Evolutionary conservation across 2,797 vertebrate species (phyloP).

Genomic region (Fistularia commersonii): DNA sequence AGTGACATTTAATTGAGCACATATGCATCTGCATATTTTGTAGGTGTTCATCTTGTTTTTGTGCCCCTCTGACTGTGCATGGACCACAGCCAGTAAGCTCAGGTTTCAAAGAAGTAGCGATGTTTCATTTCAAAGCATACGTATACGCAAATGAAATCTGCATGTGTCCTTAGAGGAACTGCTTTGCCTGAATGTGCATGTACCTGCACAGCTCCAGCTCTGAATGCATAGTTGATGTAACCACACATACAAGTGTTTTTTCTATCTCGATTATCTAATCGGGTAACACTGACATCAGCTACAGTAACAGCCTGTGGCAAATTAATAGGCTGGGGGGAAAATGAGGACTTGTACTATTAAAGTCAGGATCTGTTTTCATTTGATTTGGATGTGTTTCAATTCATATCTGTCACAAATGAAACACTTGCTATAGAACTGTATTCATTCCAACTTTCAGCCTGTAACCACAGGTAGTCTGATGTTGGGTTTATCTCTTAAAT

Average conservation of each 20-base stretch:
- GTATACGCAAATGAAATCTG: too few relatives aligned
- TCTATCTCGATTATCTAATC: slow-evolving; percentile 25
- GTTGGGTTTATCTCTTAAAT: too few relatives aligned
- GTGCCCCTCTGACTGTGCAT: slow-evolving; percentile 9
- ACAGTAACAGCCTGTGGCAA: slow-evolving; percentile 33
- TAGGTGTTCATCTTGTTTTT: slow-evolving; percentile 27
- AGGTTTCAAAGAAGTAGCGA: not conserved
- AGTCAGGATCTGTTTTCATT: slow-evolving; percentile 47
- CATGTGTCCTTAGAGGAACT: too few relatives aligned
- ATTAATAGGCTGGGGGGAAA: slow-evolving; percentile 23
- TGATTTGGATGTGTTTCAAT: slow-evolving; percentile 43
- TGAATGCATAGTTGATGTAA: slow-evolving; percentile 10
- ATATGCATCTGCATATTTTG: slow-evolving; percentile 32
- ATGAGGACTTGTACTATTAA: slow-evolving; percentile 38
- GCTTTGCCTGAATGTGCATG: slow-evolving; percentile 1
- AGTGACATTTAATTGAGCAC: slow-evolving; percentile 28
- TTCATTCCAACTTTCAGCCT: slow-evolving; percentile 19
- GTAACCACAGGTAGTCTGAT: slow-evolving; percentile 25
- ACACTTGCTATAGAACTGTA: slow-evolving; percentile 7
- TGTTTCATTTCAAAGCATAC: slow-evolving; percentile 22
- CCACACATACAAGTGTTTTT: slow-evolving; percentile 8
- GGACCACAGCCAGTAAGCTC: slow-evolving; percentile 10
- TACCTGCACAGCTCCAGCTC: slow-evolving; percentile 10
- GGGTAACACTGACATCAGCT: slow-evolving; percentile 31
- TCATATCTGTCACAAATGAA: slow-evolving; percentile 33